Evolutionary conservation across 1,140 invertebrate species (phyloP).

Genomic region (Nasonia longicornis): DNA sequence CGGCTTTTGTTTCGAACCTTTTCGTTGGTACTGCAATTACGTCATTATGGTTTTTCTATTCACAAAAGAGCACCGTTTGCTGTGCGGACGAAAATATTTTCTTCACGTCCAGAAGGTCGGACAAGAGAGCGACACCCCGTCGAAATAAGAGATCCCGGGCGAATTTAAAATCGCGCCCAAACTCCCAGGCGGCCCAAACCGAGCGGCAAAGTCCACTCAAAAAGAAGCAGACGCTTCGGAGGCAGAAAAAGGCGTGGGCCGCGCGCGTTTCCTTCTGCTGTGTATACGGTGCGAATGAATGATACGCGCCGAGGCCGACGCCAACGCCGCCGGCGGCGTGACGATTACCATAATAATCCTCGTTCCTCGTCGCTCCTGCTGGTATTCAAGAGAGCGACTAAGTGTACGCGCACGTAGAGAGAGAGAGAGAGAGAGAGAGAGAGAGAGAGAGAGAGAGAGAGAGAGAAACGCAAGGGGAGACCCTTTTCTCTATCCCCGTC

Average conservation of each 20-base stretch:
- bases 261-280: conserved; percentile 3
- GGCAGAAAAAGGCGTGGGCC: neutral
- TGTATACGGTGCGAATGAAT: conserved; percentile 28
- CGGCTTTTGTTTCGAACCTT: neutral
- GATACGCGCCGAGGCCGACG: conserved; percentile 11
- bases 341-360: conserved; percentile 44
- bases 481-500: conserved; percentile 21
- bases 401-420: neutral
- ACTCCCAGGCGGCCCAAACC: conserved; percentile 11
- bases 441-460: neutral
- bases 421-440: too few species aligned
- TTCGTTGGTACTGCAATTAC: neutral
- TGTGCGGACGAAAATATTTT: neutral
- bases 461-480: neutral
- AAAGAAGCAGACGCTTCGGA: neutral
- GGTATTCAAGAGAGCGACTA: conserved; percentile 23
- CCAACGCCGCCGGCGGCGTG: too few species aligned
- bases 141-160: neutral
- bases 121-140: too few species aligned
- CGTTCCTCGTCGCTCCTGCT: neutral
- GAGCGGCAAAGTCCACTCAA: conserved; percentile 2
- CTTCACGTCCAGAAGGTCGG: neutral
- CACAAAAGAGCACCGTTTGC: neutral
- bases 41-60: neutral
- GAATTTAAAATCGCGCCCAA: neutral